Base-by-base conservation (phyloP, 1,140 invertebrate species). In the Aradophagus sp. region DNA sequence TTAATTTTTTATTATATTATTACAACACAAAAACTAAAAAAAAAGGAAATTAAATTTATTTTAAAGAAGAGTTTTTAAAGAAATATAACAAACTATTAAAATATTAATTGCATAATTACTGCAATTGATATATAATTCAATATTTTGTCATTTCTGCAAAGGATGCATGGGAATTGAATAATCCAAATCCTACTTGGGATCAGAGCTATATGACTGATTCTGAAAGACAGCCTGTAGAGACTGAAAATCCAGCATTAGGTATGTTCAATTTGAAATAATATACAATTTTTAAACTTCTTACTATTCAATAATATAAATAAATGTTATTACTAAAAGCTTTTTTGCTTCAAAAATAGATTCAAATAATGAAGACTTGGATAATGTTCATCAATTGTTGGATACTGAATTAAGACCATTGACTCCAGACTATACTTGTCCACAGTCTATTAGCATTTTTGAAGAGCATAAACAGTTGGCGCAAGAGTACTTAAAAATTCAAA, bases 391-490 rank as follows among this genome's bases (percentile, higher is more conserved):
- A 75, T 88, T 93, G 69, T 82, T 96, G 56, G 93, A 95, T 80
- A 89, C 91, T 0, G 90, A 94, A 56, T 85, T 94, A 34, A 87
- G 93, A 74, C 95, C 95, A 0, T 88, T 93, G 39, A 90, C 91
- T 13, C 95, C 95, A 5, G 92, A 94, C 83, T 87, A 90, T 42
- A 89, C 88, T 47, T 92, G 92, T 81, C 87, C 90, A 15, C 89
- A 93, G 79, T 96, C 94, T 23, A 88, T 92, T 74, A 83, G 90
- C 50, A 93, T 97, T 53, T 97, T 93, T 83, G 89, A 95, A 48
- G 92, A 95, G 70, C 95, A 97, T 80, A 93, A 93, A 74, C 88
- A 91, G 78, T 88, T 95, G 66, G 90, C 90, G 26, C 88, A 91
- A 77, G 91, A 93, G 81, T 93, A 92, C 82, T 88, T 91, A 17